Conservation (phyloP, 37 sponge, comb jelly and placozoan species). For the Mnemiopsis leidyi region DNA sequence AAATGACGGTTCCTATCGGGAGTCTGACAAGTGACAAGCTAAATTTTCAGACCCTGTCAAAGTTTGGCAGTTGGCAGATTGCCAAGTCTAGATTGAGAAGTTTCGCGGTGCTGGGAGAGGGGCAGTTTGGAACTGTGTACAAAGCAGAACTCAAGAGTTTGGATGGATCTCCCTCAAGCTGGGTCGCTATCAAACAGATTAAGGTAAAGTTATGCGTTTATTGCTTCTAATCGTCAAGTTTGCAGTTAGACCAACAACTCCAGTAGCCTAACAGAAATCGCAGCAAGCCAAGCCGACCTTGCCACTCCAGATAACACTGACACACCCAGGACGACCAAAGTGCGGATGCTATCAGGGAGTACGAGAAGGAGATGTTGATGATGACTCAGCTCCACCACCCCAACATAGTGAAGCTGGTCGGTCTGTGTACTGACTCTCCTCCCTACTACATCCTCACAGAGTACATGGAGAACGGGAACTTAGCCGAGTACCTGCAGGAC, state of each 20-base stretch:
- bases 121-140: slow-evolving; percentile 55
- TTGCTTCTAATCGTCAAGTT: too few relatives aligned
- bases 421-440: slow-evolving; percentile 59
- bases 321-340: slow-evolving; percentile 39
- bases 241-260: background rate
- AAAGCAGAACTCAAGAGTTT: slow-evolving; percentile 39
- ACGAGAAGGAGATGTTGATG: slow-evolving; percentile 65
- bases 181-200: slow-evolving; percentile 53
- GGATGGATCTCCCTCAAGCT: slow-evolving; percentile 35
- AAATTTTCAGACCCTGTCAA: slow-evolving; percentile 47
- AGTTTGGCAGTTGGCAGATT: slow-evolving; percentile 61
- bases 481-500: slow-evolving; percentile 59
- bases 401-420: slow-evolving; percentile 56
- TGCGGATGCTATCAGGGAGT: slow-evolving; percentile 27
- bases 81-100: slow-evolving; percentile 40
- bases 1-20: too few relatives aligned
- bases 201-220: too few relatives aligned
- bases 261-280: background rate
- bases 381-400: slow-evolving; percentile 66
- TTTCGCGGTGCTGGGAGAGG: slow-evolving; percentile 21
- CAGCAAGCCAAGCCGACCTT: too few relatives aligned
- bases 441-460: slow-evolving; percentile 64
- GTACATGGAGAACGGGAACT: slow-evolving; percentile 60
- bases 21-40: too few relatives aligned
- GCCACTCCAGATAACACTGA: too few relatives aligned